Base-by-base conservation (phyloP, 2,113 vertebrate genomes). In the Triplophysa dalaica region DNA sequence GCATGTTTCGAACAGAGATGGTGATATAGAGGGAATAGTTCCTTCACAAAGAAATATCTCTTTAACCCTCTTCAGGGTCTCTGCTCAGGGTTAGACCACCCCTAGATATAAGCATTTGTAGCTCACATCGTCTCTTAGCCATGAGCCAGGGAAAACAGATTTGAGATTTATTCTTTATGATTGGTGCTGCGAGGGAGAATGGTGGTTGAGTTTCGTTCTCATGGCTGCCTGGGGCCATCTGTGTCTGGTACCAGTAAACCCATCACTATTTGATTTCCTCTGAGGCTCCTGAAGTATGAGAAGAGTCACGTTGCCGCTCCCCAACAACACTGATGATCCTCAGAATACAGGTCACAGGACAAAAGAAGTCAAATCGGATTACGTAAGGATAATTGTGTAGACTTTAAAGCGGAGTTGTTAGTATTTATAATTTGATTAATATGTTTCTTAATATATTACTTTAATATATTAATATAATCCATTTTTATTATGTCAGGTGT, bases 131-230 rank as follows among this genome's bases (percentile, higher is more conserved):
- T 73, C 45, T 48, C 62, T 77, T 62, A 22, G 43, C 58, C 45
- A 50, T 70, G 67, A 79, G 38, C 63, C 19, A 70, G 56, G 38
- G 65, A 67, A 78, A 81, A 50, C 67, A 77, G 10, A 82, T 75
- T 78, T 77, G 77, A 81, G 82, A 74, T 77, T 73, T 75, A 86
- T 84, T 86, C 64, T 64, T 82, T 58, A 65, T 77, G 80, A 82
- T 75, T 50, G 73, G 33, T 66, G 79, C 67, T 77, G 61, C 56
- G 74, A 77, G 58, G 64, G 62, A 61, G 17, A 68, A 69, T 81
- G 41, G 60, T 61, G 45, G 82, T 50, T 38, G 65, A 85, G 76
- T 41, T 76, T 76, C n/a, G 73, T 64, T 79, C 38, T 70, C 68
- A 73, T 81, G 74, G 41, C 63, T 16, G 77, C 78, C 78, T 38